Evolutionary conservation across 2,888 invertebrate species (phyloP).

Genomic region (Drosophila pullipes): DNA sequence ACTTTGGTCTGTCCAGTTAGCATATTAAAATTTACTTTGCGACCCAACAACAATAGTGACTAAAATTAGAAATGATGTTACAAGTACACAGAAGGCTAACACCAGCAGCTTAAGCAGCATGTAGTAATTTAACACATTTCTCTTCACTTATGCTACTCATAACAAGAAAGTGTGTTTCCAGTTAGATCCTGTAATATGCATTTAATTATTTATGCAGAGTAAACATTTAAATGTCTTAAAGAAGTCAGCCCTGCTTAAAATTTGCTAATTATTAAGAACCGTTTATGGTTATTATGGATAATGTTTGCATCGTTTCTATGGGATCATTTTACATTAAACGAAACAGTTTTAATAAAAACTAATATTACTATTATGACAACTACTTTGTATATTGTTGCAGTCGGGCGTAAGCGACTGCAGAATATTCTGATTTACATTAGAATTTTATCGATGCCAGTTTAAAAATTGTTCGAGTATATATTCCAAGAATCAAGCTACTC

Average conservation of each 20-base stretch:
- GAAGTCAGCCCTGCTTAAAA: neutral
- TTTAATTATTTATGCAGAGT: neutral
- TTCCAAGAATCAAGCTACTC: neutral
- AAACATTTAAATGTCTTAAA: neutral
- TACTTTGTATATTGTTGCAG: neutral
- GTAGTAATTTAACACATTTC: no score
- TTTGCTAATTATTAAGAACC: neutral
- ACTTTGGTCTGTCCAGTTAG: conserved; percentile 20
- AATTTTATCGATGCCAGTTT: neutral
- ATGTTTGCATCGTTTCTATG: neutral
- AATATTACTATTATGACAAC: neutral
- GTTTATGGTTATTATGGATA: neutral
- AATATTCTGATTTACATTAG: neutral
- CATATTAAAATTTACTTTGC: conserved; percentile 1
- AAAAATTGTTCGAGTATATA: neutral
- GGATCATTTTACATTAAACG: neutral
- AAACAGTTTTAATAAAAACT: neutral
- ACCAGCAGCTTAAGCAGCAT: neutral
- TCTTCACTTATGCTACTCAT: neutral
- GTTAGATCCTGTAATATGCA: neutral
- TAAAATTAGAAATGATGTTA: conserved; percentile 1
- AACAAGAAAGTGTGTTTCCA: neutral
- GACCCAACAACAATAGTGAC: neutral
- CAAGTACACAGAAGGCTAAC: neutral
- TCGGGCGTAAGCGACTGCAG: neutral